These are phyloP conservation scores for Heliconius aoede DNA, from an alignment of 2,888 invertebrate genomes.

Conservation along the genomic window DNA sequence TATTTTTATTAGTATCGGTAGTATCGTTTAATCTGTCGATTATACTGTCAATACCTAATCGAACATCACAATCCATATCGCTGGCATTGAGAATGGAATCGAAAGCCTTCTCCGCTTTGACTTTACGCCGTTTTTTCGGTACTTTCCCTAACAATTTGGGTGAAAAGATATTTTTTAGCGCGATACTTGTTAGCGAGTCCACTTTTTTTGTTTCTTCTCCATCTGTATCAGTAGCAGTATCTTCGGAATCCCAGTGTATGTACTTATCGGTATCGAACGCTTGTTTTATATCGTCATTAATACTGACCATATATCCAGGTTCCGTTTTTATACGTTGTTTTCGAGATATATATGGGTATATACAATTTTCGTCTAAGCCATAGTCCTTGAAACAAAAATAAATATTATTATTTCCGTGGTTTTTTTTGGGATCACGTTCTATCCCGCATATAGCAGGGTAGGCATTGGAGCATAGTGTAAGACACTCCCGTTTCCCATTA, in stretches of 20 bases:
- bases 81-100: slow-evolving; percentile 51
- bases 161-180: slow-evolving; percentile 67
- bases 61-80: slow-evolving; percentile 50
- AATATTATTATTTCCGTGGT: neutral
- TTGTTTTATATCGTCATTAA: slow-evolving; percentile 57
- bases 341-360: slow-evolving; percentile 62
- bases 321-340: slow-evolving; percentile 56
- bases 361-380: slow-evolving; percentile 60
- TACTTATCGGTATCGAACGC: slow-evolving; percentile 59
- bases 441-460: neutral
- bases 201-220: slow-evolving; percentile 48
- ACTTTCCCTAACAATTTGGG: slow-evolving; percentile 61
- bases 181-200: slow-evolving; percentile 55
- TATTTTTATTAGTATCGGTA: slow-evolving; percentile 3
- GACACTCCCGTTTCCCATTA: too few species aligned
- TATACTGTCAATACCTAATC: slow-evolving; percentile 56
- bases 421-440: neutral
- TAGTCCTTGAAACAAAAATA: slow-evolving; percentile 59
- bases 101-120: slow-evolving; percentile 52
- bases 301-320: slow-evolving; percentile 64
- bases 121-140: slow-evolving; percentile 57
- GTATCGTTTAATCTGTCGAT: slow-evolving; percentile 57
- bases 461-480: neutral
- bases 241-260: slow-evolving; percentile 67
- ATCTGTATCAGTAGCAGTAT: slow-evolving; percentile 46